Conservation (phyloP, 2,888 invertebrate species). For the Zeuzera pyrina region DNA sequence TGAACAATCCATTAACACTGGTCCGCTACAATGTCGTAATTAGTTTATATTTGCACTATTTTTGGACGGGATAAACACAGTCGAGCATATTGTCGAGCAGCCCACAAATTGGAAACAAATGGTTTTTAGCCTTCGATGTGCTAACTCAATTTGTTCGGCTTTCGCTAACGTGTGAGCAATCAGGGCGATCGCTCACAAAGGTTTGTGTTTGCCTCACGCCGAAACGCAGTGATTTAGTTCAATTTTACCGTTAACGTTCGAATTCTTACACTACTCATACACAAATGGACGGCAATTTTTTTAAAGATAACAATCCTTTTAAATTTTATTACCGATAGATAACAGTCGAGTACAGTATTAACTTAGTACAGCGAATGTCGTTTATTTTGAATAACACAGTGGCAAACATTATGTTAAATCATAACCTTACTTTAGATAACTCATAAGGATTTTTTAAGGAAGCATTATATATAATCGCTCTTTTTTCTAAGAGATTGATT, state of each 20-base stretch:
- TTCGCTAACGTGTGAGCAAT: conserved; percentile 67
- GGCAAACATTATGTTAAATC: too few species aligned
- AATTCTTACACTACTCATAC: too few species aligned
- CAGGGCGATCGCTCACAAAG: conserved; percentile 30
- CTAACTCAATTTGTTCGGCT: conserved; percentile 69
- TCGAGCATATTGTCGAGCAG: conserved; percentile 53
- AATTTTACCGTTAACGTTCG: conserved; percentile 36
- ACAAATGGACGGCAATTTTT: too few species aligned
- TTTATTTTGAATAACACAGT: too few species aligned
- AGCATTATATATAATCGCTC: too few species aligned
- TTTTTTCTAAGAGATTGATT: too few species aligned
- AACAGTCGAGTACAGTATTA: too few species aligned
- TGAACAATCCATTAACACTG: conserved; percentile 57
- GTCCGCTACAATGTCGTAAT: conserved; percentile 53
- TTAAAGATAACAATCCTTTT: too few species aligned
- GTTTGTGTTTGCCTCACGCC: conserved; percentile 37
- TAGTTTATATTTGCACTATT: conserved; percentile 70
- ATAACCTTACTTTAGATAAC: too few species aligned
- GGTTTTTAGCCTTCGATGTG: conserved; percentile 49
- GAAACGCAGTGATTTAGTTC: conserved; percentile 31
- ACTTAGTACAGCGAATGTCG: too few species aligned
- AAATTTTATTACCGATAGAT: too few species aligned
- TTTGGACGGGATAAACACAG: conserved; percentile 68
- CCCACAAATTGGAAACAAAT: conserved; percentile 65
- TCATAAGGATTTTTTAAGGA: too few species aligned